Evolutionary conservation across 2,113 vertebrate species (phyloP), one percentile per base, ranked within the genome.

Genomic region (Apodemus sylvaticus): DNA sequence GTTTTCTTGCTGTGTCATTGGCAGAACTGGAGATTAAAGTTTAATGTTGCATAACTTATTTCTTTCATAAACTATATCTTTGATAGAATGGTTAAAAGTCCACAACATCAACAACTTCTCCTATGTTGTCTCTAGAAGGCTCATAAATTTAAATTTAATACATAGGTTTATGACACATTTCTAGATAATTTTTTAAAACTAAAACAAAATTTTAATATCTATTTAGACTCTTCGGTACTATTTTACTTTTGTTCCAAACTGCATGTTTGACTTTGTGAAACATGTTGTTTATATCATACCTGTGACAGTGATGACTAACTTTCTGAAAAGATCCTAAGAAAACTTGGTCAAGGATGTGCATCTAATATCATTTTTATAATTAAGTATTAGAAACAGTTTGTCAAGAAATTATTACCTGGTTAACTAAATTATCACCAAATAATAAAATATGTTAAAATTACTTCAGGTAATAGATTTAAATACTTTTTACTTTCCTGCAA

Each of bases 401-500:
- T n/a, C 77, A 48, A 42, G 26, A 29, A 74, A 58, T 60, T 89
- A 77, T 60, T 34, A 12, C 39, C n/a, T 73, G n/a, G 8, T 39
- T 93, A 77, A 76, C 74, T 94, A 26, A n/a, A 90, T 76, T 78
- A 87, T 79, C 42, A 34, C 36, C 10, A 90, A 64, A 85, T 71
- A 2, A 92, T 39, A 45, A 77, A 93, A 83, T 88, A 9, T 19
- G 53, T 91, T 60, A 53, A 90, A 90, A 14, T 22, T 77, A 76
- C 89, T 90, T 78, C 22, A 92, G 91, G 60, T 79, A 66, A 42
- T 58, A 31, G 8, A 73, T 76, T 76, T 83, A 42, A 94, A 88
- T 86, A 68, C 34, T 29, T 85, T 71, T 92, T 71, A 88, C 58
- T 94, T 95, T 93, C 42, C 82, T 89, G 7, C 10, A 83, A 96